Conservation (phyloP, 2,797 vertebrate species). For the Lemur catta region DNA sequence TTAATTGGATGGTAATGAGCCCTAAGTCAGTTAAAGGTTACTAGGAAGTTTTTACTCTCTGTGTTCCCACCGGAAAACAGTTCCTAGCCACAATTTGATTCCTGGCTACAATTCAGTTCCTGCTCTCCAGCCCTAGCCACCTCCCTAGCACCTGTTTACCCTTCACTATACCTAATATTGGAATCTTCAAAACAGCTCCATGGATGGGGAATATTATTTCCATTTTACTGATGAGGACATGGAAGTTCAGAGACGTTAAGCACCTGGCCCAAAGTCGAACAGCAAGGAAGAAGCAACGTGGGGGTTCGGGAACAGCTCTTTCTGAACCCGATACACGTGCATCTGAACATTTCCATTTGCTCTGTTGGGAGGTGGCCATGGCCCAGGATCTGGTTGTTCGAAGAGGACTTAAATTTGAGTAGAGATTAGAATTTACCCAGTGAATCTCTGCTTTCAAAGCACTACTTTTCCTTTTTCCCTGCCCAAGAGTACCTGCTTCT, state of each 20-base stretch:
- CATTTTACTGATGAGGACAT: not conserved
- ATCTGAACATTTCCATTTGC: not conserved
- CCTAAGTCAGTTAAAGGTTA: too few species aligned
- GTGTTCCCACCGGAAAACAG: too few species aligned
- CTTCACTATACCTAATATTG: too few species aligned
- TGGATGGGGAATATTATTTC: not conserved
- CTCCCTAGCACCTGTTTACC: too few species aligned
- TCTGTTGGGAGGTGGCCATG: not conserved
- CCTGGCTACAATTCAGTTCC: too few species aligned
- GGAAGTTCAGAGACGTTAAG: not conserved
- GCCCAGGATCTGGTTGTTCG: too few species aligned
- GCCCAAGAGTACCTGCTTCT: conserved; percentile 26
- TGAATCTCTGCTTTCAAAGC: not conserved
- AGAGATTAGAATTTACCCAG: not conserved
- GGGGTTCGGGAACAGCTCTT: not conserved
- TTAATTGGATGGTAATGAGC: too few species aligned
- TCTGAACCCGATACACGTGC: rapidly evolving
- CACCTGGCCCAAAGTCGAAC: not conserved
- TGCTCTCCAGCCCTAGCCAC: too few species aligned
- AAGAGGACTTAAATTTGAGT: not conserved
- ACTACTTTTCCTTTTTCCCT: too few species aligned
- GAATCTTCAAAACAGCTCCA: not conserved
- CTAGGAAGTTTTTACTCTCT: too few species aligned
- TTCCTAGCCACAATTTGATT: too few species aligned
- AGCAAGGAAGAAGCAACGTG: not conserved